Evolutionary conservation across 2,888 invertebrate species (phyloP), one percentile per base, ranked within the genome.

Genomic region (Pherbina coryleti): DNA sequence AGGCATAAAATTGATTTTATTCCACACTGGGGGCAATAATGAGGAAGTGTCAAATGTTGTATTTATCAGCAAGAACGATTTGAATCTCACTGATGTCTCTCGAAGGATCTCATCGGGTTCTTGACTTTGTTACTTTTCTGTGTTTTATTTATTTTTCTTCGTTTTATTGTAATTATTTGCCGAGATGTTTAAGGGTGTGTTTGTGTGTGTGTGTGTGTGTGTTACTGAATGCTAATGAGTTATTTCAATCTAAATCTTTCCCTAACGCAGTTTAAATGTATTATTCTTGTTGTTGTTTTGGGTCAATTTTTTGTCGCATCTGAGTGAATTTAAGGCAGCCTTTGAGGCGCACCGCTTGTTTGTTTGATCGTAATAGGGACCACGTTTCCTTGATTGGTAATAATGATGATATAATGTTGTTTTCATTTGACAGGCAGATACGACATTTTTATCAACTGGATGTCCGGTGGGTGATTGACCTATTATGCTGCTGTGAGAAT

Each of bases 11-110:
- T 73, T 73, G 73, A 73, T 73, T 87, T 86, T 84, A 86, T 86
- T 85, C 84, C 82, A 83, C 82, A 85, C 83, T 82, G 84, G 84
- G 84, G 84, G 82, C 84, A 84, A 84, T 86, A 88, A 87, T 86
- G 84, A 44, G 44, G 44, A 87, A 87, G 87, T 88, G 86, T 87
- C 87, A 86, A 87, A 84, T 84, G 84, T 83, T 83, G 86, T 86
- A 85, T 86, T 86, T 86, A 86, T 86, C 84, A 84, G 82, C 81
- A 82, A 82, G 82, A 72, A 62, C 53, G 72, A 79, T 75, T 77
- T 77, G 55, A 71, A 79, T 75, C 60, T 53, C 44, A 34, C 37
- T 75, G 37, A 75, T 77, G 74, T 78, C 75, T 72, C 49, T 70
- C 37, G 8, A 37, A 1, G 8, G 9, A 37, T 8, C 37, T 5